Conservation (phyloP, 30 jellyfish, hydroid and myxozoan species). For the Nemopilema nomurai region DNA sequence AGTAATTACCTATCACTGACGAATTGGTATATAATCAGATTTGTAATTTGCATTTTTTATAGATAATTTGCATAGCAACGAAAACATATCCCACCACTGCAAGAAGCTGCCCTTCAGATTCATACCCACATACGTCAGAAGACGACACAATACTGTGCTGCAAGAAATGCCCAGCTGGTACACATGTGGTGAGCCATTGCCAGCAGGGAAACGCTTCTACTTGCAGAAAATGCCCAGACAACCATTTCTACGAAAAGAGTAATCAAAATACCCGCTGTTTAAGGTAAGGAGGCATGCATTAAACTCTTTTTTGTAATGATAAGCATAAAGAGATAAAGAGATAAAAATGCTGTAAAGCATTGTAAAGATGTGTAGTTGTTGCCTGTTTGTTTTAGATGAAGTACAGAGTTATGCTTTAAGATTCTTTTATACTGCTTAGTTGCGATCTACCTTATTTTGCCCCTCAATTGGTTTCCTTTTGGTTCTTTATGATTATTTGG, state of each 20-base stretch:
- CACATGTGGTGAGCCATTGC: slow-evolving; percentile 4
- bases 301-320: too few species aligned
- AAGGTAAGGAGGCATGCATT: slow-evolving; percentile 5
- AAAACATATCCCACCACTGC: background rate
- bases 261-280: background rate
- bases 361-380: too few species aligned
- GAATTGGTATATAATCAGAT: too few species aligned
- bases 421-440: too few species aligned
- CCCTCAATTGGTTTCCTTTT: too few species aligned
- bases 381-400: background rate
- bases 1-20: too few species aligned
- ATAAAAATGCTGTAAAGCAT: too few species aligned
- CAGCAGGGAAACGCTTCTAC: background rate
- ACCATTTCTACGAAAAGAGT: background rate
- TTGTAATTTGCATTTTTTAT: background rate
- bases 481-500: too few species aligned
- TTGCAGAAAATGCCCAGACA: slow-evolving; percentile 11
- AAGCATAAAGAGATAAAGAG: too few species aligned
- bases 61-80: background rate
- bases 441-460: too few species aligned
- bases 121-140: background rate
- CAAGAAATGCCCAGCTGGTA: slow-evolving; percentile 18
- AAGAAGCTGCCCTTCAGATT: slow-evolving; percentile 23
- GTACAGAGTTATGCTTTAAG: too few species aligned
- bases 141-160: slow-evolving; percentile 10